Evolutionary conservation across 2,888 invertebrate genomes (phyloP).

Genomic region (Bombylius major): DNA sequence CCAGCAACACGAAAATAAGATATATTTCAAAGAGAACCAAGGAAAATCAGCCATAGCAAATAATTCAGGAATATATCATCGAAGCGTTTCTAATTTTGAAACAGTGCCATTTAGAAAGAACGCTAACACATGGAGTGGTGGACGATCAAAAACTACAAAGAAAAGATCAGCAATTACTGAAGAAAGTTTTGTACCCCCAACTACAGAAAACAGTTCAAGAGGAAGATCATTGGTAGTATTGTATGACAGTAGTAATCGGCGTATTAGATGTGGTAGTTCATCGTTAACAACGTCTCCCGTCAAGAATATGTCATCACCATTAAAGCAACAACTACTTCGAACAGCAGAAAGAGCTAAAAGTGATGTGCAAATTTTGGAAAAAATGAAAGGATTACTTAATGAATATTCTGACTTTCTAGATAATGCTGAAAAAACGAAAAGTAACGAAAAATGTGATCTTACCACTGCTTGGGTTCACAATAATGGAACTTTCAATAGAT

Average conservation of each 20-base stretch:
- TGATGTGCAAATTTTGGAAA: slow-evolving; percentile 57
- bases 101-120: slow-evolving; percentile 39
- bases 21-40: slow-evolving; percentile 28
- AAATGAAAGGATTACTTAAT: slow-evolving; percentile 57
- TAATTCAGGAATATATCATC: slow-evolving; percentile 4
- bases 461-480: slow-evolving; percentile 62
- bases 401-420: slow-evolving; percentile 38
- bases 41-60: slow-evolving; percentile 37
- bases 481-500: slow-evolving; percentile 51
- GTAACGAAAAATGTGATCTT: slow-evolving; percentile 47
- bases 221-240: slow-evolving; percentile 30
- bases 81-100: slow-evolving; percentile 18
- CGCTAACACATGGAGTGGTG: slow-evolving; percentile 65
- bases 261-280: slow-evolving; percentile 33
- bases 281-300: slow-evolving; percentile 40
- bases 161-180: slow-evolving; percentile 42
- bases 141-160: slow-evolving; percentile 33
- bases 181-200: slow-evolving; percentile 47
- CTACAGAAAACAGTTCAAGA: slow-evolving; percentile 37
- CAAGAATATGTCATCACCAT: slow-evolving; percentile 47
- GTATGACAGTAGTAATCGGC: slow-evolving; percentile 39
- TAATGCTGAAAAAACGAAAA: slow-evolving; percentile 22
- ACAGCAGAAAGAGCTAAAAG: slow-evolving; percentile 59
- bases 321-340: slow-evolving; percentile 57
- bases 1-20: slow-evolving; percentile 33